Evolutionary conservation across 2,797 vertebrate genomes (phyloP), one percentile per base, ranked within the genome.

Genomic region (Gastrophryne carolinensis): DNA sequence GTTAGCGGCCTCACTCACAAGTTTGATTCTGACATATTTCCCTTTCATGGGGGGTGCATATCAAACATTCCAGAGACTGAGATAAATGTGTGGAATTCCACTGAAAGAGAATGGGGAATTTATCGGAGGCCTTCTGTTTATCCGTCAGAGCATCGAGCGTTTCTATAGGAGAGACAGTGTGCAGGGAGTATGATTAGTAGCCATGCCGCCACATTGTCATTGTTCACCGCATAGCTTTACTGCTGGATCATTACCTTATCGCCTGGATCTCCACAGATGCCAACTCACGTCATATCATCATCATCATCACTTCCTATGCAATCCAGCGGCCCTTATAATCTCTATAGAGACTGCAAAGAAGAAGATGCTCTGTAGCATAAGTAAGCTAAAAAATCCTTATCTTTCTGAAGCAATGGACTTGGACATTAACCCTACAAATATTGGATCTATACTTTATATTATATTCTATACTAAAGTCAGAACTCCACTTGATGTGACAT

Each of bases 41-140:
- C 41, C 69, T 72, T 44, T 49, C 62, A 61, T 52, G 41, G 41
- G 27, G 50, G 9, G 7, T n/a, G 34, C 7, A 29, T 72, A 72
- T 72, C 56, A 72, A 62, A 72, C 56, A 61, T 61, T 72, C 56
- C 27, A 60, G 19, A 50, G 19, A 17, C 39, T 27, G 6, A 15
- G 15, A 61, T 61, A 13, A 72, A 72, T 72, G 54, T 37, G 32
- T 29, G 67, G 67, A 70, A 70, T 70, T 30, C 27, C 0, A 10
- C 23, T 17, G 37, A 17, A 39, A 47, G 15, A 70, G 15, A 58
- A 44, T 57, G 41, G 47, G 17, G 29, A 50, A 67, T 15, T 47
- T 64, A 17, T 47, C 61, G 47, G 47, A 30, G 37, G 47, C 29
- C 26, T 24, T 67, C 29, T 52, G 52, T 53, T 11, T 50, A 7